Evolutionary conservation across 1,140 invertebrate species (phyloP).

Genomic region (Drosophila parvula): DNA sequence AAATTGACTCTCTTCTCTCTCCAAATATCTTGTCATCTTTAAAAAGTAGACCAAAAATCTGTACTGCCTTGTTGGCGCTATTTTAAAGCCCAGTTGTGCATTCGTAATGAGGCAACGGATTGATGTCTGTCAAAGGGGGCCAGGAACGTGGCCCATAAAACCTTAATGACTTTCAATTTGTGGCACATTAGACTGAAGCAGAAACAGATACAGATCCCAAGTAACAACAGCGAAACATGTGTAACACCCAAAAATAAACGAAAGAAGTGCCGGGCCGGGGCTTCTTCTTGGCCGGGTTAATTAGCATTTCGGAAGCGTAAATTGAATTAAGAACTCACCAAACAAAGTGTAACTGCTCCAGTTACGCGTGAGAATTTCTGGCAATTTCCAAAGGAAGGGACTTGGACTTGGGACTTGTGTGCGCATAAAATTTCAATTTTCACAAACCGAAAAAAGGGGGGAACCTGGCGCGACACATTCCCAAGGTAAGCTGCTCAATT

Average conservation of each 20-base stretch:
- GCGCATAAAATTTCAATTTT: constrained; percentile 79
- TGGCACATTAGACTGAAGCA: constrained; percentile 67
- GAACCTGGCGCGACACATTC: constrained; percentile 55
- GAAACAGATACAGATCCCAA: constrained; percentile 47
- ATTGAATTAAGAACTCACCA: constrained; percentile 70
- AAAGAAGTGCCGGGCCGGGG: constrained; percentile 2
- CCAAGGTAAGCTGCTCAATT: constrained; percentile 72
- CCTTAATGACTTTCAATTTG: constrained; percentile 79
- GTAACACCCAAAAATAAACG: constrained; percentile 42
- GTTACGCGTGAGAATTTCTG: constrained; percentile 81
- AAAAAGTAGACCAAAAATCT: constrained; percentile 57
- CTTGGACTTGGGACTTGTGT: constrained; percentile 12
- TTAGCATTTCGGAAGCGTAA: constrained; percentile 80
- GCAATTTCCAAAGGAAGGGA: constrained; percentile 20
- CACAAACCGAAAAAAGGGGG: constrained; percentile 37
- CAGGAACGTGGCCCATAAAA: constrained; percentile 55
- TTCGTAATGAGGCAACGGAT: constrained; percentile 73
- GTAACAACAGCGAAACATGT: constrained; percentile 59
- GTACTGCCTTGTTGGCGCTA: constrained; percentile 19
- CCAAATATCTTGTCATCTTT: constrained; percentile 38
- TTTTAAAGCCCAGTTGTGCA: constrained; percentile 57
- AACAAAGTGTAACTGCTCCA: constrained; percentile 78
- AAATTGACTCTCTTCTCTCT: not conserved
- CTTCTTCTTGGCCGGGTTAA: constrained; percentile 63
- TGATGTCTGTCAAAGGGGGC: constrained; percentile 58